Percentiles rank a stretch among this genome's conserved stretches.
Conservation (phyloP, 2,888 invertebrate species). For the Lepidochitona cinerea region DNA sequence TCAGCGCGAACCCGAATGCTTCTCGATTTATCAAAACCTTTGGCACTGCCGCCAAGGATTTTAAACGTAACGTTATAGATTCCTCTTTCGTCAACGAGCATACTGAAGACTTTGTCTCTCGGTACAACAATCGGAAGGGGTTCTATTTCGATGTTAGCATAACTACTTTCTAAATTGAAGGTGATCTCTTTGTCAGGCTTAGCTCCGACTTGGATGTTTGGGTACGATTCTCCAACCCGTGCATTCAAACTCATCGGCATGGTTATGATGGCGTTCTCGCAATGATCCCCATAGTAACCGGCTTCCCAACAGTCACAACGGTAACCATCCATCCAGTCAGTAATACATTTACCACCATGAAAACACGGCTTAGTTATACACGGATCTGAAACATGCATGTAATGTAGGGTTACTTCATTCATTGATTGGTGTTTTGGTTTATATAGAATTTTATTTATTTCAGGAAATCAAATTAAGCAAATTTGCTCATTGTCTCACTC, state of each 20-base stretch:
- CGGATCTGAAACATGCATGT: background rate
- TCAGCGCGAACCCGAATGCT: background rate
- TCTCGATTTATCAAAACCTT: background rate
- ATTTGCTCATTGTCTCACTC: no score
- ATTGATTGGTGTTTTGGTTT: no score
- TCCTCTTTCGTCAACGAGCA: background rate
- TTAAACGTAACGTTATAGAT: background rate
- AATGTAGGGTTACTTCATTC: no score
- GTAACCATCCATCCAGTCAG: background rate
- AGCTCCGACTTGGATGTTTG: background rate
- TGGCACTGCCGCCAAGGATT: background rate
- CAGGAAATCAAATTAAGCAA: no score
- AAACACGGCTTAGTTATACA: background rate
- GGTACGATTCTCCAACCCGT: background rate
- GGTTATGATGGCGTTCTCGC: background rate
- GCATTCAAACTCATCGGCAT: background rate
- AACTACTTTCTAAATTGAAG: background rate
- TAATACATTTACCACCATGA: background rate
- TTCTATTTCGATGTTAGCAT: background rate
- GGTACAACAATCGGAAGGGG: background rate
- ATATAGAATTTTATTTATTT: no score
- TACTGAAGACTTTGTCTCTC: background rate
- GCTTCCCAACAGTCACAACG: background rate
- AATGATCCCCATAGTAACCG: background rate
- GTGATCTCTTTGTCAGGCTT: background rate